Evolutionary conservation across 1,140 invertebrate genomes (phyloP).

Genomic region (Drosophila leontia): DNA sequence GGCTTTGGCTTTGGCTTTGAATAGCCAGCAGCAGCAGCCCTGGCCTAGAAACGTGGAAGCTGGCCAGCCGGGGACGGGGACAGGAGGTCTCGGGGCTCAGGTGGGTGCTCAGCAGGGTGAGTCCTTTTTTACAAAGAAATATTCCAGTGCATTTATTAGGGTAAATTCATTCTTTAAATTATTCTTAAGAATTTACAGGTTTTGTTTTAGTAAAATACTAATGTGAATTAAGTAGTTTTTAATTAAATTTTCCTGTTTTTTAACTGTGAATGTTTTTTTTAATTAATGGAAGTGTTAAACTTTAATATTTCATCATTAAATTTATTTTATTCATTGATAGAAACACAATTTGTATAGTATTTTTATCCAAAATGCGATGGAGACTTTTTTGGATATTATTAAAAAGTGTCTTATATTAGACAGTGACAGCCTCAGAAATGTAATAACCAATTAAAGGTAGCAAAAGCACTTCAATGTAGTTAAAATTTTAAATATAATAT

Average conservation of each 20-base stretch:
- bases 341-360: too few species aligned
- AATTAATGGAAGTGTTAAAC: too few species aligned
- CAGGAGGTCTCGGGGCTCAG: conserved; percentile 15
- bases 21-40: conserved; percentile 43
- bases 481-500: not conserved
- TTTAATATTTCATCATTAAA: too few species aligned
- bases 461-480: not conserved
- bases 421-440: not conserved
- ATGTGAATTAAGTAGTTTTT: too few species aligned
- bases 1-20: conserved; percentile 61
- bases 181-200: not conserved
- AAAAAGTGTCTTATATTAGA: too few species aligned
- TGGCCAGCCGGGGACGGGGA: not conserved
- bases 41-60: conserved; percentile 72
- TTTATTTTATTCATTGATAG: too few species aligned
- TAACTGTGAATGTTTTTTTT: too few species aligned
- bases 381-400: too few species aligned
- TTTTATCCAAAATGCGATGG: too few species aligned
- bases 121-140: not conserved
- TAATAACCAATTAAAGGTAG: not conserved
- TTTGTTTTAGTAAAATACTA: not conserved
- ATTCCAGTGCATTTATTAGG: not conserved
- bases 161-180: not conserved
- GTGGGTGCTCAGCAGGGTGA: conserved; percentile 22
- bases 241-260: too few species aligned